phyloP scores from a whole-genome alignment of 2,888 invertebrate genomes.

The Acleris literana region DNA sequence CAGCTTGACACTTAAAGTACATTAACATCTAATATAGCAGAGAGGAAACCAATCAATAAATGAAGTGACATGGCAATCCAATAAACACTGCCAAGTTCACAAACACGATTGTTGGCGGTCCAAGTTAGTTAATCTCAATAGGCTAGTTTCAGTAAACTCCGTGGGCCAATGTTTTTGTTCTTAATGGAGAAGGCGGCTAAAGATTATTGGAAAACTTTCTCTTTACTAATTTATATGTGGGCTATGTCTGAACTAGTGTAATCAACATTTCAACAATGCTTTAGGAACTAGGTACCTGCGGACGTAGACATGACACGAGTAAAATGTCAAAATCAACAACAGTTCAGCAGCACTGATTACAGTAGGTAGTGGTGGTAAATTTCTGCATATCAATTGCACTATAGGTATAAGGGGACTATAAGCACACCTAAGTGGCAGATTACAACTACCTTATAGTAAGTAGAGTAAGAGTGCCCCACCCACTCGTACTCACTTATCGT shows the following conservation, averaged over 20 bases:
- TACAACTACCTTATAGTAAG: too few relatives aligned
- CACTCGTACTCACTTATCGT: too few relatives aligned
- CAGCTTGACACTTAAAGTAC: not conserved
- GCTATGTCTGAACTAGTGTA: constrained; percentile 7
- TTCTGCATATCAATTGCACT: too few relatives aligned
- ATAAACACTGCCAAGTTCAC: constrained; percentile 52
- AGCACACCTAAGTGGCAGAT: too few relatives aligned
- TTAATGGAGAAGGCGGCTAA: constrained; percentile 47
- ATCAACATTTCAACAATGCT: not conserved
- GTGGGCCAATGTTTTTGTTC: constrained; percentile 52
- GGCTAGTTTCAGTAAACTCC: constrained; percentile 51
- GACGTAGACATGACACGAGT: not conserved
- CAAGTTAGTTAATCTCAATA: constrained; percentile 64
- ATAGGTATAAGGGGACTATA: too few relatives aligned
- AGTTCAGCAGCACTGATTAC: too few relatives aligned
- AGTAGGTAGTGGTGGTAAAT: too few relatives aligned
- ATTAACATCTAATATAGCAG: not conserved
- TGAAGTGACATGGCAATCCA: constrained; percentile 50
- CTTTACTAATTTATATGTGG: constrained; percentile 41
- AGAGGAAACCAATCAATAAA: constrained; percentile 21
- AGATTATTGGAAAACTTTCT: constrained; percentile 61
- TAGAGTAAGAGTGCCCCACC: too few relatives aligned
- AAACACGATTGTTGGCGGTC: constrained; percentile 59
- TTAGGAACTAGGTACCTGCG: not conserved
- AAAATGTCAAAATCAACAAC: too few relatives aligned